These are phyloP conservation scores for Drepana falcataria DNA, from an alignment of 2,888 invertebrate genomes.

Conservation along the genomic window DNA sequence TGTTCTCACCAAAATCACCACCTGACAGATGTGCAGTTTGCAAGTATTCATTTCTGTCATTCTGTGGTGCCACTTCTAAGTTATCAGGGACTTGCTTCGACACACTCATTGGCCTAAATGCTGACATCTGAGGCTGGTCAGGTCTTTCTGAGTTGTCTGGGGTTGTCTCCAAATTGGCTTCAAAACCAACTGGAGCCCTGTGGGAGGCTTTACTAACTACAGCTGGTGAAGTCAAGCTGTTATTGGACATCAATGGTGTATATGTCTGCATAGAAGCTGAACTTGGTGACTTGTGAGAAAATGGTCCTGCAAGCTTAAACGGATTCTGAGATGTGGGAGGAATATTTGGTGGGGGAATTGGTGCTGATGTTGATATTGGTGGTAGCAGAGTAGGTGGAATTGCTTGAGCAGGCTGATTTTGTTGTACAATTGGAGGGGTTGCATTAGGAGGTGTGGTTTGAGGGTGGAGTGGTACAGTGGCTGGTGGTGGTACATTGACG, in stretches of 20 bases:
- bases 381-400: constrained; percentile 2
- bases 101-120: constrained; percentile 38
- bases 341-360: constrained; percentile 38
- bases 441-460: too few relatives aligned
- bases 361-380: constrained; percentile 9
- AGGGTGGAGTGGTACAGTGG: constrained; percentile 1
- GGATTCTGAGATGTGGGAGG: constrained; percentile 55
- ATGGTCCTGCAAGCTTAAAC: constrained; percentile 63
- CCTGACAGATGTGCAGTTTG: constrained; percentile 87
- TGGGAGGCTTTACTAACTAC: constrained; percentile 53
- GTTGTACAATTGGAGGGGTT: constrained; percentile 4
- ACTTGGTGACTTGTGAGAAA: constrained; percentile 64
- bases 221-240: constrained; percentile 53
- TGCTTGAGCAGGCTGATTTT: constrained; percentile 5
- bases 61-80: constrained; percentile 81
- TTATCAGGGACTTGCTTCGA: constrained; percentile 70
- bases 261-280: constrained; percentile 34
- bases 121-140: constrained; percentile 60
- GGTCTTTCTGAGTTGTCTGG: constrained; percentile 85
- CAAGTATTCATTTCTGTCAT: constrained; percentile 86
- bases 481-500: constrained; percentile 9
- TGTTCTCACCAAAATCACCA: constrained; percentile 67
- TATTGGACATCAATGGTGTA: constrained; percentile 42
- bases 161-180: constrained; percentile 81
- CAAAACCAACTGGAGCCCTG: constrained; percentile 59